Evolutionary conservation across 2,113 vertebrate species (phyloP).

Genomic region (Leptobrachium leishanense): DNA sequence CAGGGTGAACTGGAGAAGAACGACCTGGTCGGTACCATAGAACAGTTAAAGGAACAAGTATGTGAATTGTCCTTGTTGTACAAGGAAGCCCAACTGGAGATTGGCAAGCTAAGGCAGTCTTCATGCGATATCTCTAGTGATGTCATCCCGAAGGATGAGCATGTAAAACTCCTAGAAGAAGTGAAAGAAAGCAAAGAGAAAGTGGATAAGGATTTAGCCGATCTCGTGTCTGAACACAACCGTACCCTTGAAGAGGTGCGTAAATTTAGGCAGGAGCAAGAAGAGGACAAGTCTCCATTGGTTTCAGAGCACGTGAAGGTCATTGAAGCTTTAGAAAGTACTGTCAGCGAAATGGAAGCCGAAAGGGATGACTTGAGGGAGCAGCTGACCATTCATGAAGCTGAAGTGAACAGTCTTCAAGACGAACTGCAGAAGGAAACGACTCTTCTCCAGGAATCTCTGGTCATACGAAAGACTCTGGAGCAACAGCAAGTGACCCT

Average conservation of each 20-base stretch:
- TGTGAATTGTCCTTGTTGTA: conserved; percentile 85
- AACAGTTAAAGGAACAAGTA: conserved; percentile 83
- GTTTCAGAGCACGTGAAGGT: conserved; percentile 83
- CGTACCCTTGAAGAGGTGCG: conserved; percentile 73
- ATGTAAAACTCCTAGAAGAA: conserved; percentile 68
- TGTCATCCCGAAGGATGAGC: conserved; percentile 70
- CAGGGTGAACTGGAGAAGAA: conserved; percentile 82
- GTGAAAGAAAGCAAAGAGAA: conserved; percentile 69
- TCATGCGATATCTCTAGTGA: conserved; percentile 58
- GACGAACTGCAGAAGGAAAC: conserved; percentile 75
- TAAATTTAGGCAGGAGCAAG: conserved; percentile 75
- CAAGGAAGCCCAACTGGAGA: conserved; percentile 85
- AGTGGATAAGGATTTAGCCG: conserved; percentile 71
- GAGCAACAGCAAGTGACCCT: conserved; percentile 72
- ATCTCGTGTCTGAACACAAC: conserved; percentile 72
- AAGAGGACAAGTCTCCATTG: conserved; percentile 77
- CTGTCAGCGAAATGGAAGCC: conserved; percentile 79
- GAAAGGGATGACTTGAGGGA: conserved; percentile 70
- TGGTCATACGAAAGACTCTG: conserved; percentile 72
- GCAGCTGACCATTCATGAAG: conserved; percentile 73
- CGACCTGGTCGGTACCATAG: conserved; percentile 71
- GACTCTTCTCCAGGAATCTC: conserved; percentile 66
- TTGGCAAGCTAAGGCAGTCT: conserved; percentile 74
- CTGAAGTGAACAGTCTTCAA: conserved; percentile 76
- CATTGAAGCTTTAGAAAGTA: conserved; percentile 75